These are phyloP conservation scores for Malacosoma neustria DNA, from an alignment of 2,888 invertebrate species.

Conservation along the genomic window DNA sequence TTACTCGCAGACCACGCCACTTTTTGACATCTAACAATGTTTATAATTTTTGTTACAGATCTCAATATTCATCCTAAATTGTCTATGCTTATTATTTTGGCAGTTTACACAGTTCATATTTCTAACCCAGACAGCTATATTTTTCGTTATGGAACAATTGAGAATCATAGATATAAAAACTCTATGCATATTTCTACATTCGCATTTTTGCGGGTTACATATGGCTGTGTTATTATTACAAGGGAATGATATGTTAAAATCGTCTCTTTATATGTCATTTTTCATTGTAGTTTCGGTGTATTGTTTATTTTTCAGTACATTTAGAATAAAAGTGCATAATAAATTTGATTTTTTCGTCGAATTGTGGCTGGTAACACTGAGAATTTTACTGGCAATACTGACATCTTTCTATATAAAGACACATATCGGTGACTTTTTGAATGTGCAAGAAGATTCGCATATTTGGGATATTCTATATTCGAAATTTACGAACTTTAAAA, in stretches of 20 bases:
- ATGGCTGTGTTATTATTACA: conserved; percentile 51
- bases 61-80: conserved; percentile 46
- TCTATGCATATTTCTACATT: conserved; percentile 46
- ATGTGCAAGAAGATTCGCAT: conserved; percentile 76
- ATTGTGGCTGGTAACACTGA: conserved; percentile 32
- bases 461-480: conserved; percentile 81
- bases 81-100: conserved; percentile 77
- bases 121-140: conserved; percentile 82
- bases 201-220: conserved; percentile 57
- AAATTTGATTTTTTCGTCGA: conserved; percentile 39
- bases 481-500: conserved; percentile 79
- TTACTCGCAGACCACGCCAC: too few relatives aligned
- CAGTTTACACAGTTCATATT: conserved; percentile 91
- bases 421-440: conserved; percentile 39
- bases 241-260: conserved; percentile 62
- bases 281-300: conserved; percentile 49
- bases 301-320: conserved; percentile 42
- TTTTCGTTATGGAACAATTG: conserved; percentile 81
- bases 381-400: conserved; percentile 26
- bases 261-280: conserved; percentile 63
- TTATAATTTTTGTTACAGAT: conserved; percentile 48
- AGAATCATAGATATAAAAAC: conserved; percentile 60
- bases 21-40: too few relatives aligned
- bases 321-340: conserved; percentile 42
- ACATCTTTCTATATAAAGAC: conserved; percentile 54